Evolutionary conservation across 2,888 invertebrate genomes (phyloP).

Genomic region (Beris morrisii): DNA sequence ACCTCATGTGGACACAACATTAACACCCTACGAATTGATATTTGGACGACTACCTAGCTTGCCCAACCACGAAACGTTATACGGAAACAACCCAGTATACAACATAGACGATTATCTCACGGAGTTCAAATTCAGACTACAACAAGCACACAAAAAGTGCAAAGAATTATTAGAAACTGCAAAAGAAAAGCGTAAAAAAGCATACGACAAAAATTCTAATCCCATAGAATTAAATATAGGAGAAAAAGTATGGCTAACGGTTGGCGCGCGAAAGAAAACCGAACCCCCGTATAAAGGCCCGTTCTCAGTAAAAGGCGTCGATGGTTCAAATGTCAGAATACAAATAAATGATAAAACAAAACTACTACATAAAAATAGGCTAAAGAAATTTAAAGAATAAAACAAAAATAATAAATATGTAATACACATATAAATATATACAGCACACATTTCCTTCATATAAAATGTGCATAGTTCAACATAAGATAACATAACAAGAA

Average conservation of each 20-base stretch:
- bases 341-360: no score
- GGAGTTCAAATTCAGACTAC: conserved; percentile 1
- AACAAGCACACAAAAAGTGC: conserved; percentile 4
- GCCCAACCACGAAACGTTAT: conserved; percentile 11
- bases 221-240: conserved; percentile 5
- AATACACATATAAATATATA: no score
- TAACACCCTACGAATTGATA: conserved; percentile 9
- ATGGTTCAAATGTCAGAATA: no score
- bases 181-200: conserved; percentile 7
- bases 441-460: no score
- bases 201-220: conserved; percentile 7
- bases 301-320: no score
- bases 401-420: no score
- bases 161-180: neutral
- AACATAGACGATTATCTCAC: neutral
- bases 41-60: conserved; percentile 12
- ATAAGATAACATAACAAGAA: no score
- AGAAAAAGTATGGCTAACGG: conserved; percentile 6
- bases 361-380: no score
- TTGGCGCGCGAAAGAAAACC: no score
- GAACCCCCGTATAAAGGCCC: no score
- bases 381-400: no score
- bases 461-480: no score
- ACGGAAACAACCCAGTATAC: neutral
- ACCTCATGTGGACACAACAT: neutral